Evolutionary conservation across 2,113 vertebrate genomes (phyloP), one percentile per base, ranked within the genome.

Genomic region (Lepus europaeus): DNA sequence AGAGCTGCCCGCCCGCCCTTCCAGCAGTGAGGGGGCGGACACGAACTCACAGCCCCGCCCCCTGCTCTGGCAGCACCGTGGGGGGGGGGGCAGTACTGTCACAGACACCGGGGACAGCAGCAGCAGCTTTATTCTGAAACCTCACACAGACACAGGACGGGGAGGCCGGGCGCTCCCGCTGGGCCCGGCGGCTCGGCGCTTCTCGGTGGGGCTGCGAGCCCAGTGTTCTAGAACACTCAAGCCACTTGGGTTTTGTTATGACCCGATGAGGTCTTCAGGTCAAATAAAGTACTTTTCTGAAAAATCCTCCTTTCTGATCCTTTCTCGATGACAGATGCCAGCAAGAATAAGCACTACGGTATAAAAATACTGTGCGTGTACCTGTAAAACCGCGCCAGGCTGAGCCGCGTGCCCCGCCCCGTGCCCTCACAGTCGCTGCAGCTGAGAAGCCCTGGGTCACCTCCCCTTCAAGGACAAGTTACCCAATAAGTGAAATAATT

Each of bases 321-420:
- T 80, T 85, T 59, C 69, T 73, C n/a, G 56, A 73, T 83, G 94
- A 89, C 69, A 91, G 82, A 96, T 83, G 39, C 72, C 96, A 92
- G 95, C 86, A 95, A 90, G 87, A 95, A 70, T 93, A 92, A 94
- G 89, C 9, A 3, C 86, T 80, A 93, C 66, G 53, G 22, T 96
- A 97, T 86, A 88, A 96, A 96, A 97, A 96, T 94, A 97, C 59
- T 95, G 1, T 90, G 19, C 86, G 20, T 91, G 22, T 77, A 59
- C 31, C 49, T 81, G 84, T 79, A 70, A 92, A 91, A 72, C 0
- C 4, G 45, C 45, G 81, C 85, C 29, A 76, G 51, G 64, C 49
- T 33, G 82, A 84, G n/a, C 27, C 45, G 23, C 61, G 3, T 96
- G 36, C 36, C 36, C 36, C 36, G 3, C 36, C 36, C 45, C 45